A percentile compares a stretch with the other conserved stretches of the same genome.
These are phyloP conservation scores for Drosophila sturtevanti DNA, from an alignment of 1,140 invertebrate species.

Conservation along the genomic window DNA sequence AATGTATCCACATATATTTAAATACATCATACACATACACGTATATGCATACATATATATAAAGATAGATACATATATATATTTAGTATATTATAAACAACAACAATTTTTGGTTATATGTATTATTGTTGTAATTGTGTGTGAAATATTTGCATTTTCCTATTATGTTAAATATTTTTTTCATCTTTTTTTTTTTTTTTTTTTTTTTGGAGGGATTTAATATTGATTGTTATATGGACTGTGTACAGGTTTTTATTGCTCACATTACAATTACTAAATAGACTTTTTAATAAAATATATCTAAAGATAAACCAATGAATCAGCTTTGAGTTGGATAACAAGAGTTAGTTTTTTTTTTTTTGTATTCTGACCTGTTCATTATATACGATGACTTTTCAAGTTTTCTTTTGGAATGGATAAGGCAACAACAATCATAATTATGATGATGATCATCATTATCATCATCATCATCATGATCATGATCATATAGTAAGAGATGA, in stretches of 20 bases:
- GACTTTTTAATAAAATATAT: conserved; percentile 56
- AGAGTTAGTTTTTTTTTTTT: conserved; percentile 29
- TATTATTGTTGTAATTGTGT: conserved; percentile 63
- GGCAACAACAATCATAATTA: conserved; percentile 40
- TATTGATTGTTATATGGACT: conserved; percentile 6
- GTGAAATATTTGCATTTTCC: conserved; percentile 68
- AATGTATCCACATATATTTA: not conserved
- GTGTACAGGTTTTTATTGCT: conserved; percentile 45
- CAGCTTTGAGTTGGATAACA: conserved; percentile 31
- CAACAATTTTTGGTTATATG: conserved; percentile 49
- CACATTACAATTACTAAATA: conserved; percentile 61
- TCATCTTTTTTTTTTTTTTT: not conserved
- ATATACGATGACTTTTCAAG: conserved; percentile 67
- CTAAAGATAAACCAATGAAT: conserved; percentile 51
- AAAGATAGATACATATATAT: not conserved
- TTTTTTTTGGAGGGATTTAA: not conserved
- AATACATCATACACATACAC: not conserved
- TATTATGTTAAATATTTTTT: no score
- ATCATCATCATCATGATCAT: conserved; percentile 18
- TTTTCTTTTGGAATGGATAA: conserved; percentile 35
- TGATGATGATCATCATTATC: not conserved
- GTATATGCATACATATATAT: not conserved
- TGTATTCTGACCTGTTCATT: conserved; percentile 48
- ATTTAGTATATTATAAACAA: not conserved
- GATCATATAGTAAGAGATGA: not conserved